phyloP scores from a whole-genome alignment of 2,113 vertebrate species.

The Dipodomys stephensi region DNA sequence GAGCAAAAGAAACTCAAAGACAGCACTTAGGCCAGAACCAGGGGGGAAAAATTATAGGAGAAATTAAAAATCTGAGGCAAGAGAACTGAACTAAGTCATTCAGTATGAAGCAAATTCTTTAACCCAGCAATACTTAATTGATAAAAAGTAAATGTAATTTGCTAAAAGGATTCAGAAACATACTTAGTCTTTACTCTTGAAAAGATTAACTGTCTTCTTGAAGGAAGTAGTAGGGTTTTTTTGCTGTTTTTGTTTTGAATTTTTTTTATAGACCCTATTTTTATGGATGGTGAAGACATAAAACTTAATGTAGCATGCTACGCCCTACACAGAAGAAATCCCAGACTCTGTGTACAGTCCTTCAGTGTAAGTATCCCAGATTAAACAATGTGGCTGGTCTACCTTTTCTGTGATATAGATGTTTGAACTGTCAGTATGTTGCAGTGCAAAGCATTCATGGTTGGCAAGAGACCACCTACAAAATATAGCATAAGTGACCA shows the following conservation, averaged over 20 bases:
- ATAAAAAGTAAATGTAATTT: background rate
- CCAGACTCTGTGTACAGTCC: background rate
- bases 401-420: conserved; percentile 99
- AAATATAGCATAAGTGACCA: conserved; percentile 66
- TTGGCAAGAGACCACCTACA: conserved; percentile 95
- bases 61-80: background rate
- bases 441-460: conserved; percentile 96
- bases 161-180: background rate
- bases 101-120: background rate
- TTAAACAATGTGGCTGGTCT: conserved; percentile 36
- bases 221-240: background rate
- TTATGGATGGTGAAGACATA: background rate
- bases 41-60: too few relatives aligned
- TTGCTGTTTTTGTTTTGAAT: background rate
- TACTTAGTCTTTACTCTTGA: background rate
- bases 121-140: background rate
- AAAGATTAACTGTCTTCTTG: background rate
- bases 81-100: background rate
- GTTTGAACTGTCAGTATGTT: conserved; percentile 95
- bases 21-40: too few relatives aligned
- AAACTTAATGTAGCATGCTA: background rate
- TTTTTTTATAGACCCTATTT: background rate
- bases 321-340: conserved; percentile 12
- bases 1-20: too few relatives aligned
- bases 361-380: background rate